These are phyloP conservation scores for Dolichoris vasculosae DNA, from an alignment of 1,140 invertebrate genomes.

Conservation along the genomic window DNA sequence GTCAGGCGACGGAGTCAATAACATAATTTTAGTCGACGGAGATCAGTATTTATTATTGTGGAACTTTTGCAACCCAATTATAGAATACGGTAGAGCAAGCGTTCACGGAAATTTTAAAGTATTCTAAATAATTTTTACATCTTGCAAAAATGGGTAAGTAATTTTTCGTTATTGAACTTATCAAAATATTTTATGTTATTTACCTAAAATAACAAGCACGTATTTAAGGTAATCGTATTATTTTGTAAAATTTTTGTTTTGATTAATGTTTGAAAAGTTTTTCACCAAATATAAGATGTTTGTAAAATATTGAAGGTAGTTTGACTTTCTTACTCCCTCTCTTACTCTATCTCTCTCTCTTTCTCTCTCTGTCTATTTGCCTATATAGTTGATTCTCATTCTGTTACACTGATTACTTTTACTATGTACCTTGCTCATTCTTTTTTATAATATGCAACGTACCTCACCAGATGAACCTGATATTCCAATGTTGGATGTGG, in stretches of 20 bases:
- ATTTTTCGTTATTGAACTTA: not conserved
- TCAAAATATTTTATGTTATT: not conserved
- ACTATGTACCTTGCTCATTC: not conserved
- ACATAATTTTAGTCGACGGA: not conserved
- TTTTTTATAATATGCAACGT: conserved; percentile 15
- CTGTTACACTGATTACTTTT: not conserved
- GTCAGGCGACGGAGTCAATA: not conserved
- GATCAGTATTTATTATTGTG: not conserved
- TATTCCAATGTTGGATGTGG: conserved; percentile 56
- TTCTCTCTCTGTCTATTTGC: not conserved
- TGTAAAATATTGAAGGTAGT: conserved; percentile 15
- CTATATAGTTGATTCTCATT: not conserved
- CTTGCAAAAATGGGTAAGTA: conserved; percentile 34
- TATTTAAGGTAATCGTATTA: not conserved
- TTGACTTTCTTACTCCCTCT: not conserved
- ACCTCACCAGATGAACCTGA: conserved; percentile 55
- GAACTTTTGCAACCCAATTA: not conserved
- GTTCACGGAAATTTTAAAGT: not conserved
- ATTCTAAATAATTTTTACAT: not conserved
- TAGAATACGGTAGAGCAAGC: not conserved
- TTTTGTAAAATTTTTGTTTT: not conserved
- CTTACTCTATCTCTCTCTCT: not conserved
- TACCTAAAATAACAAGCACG: not conserved
- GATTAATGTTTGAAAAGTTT: not conserved
- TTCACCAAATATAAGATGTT: not conserved